Evolutionary conservation across 2,113 vertebrate species (phyloP), one percentile per base, ranked within the genome.

Genomic region (Sisor rabdophorus): DNA sequence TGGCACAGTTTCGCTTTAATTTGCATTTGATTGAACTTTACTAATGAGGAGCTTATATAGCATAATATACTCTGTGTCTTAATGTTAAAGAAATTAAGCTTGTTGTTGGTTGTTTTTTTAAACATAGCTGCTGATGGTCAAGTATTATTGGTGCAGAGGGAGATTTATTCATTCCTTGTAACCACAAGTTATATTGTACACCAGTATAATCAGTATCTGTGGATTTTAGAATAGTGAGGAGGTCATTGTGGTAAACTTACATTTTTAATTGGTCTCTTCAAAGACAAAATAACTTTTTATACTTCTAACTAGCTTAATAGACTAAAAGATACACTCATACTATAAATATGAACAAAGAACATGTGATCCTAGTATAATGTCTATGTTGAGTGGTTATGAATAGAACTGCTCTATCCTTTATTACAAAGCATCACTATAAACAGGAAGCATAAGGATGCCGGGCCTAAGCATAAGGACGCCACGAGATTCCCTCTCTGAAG

Each of bases 361-460:
- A 26, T 70, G 28, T 47, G 22, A 59, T 67, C n/a, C 36, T 26
- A 28, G 11, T 28, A 20, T 47, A 17, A 19, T 30, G 36, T 22
- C 52, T 40, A 48, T 50, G 17, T 36, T 22, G 12, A 26, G 40
- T 53, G 56, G 22, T 60, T 76, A 55, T 67, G 19, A 56, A 67
- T 60, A 40, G 13, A 36, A 7, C 30, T 58, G 20, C 22, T 76
- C 17, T 63, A 44, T 73, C 47, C 26, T 59, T 71, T 26, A 17
- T 70, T 55, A 61, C 20, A 20, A 32, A 61, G 36, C 65, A 75
- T 69, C 73, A 83, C 71, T 84, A 80, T 87, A 88, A 89, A 88
- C 89, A 88, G 87, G 87, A 89, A 89, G 84, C 83, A 75, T 81
- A 79, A 79, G 82, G 80, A 88, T 85, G 83, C 80, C 52, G 78